These are phyloP conservation scores for Zaprionus kolodkinae DNA, from an alignment of 1,140 invertebrate genomes.

Conservation along the genomic window DNA sequence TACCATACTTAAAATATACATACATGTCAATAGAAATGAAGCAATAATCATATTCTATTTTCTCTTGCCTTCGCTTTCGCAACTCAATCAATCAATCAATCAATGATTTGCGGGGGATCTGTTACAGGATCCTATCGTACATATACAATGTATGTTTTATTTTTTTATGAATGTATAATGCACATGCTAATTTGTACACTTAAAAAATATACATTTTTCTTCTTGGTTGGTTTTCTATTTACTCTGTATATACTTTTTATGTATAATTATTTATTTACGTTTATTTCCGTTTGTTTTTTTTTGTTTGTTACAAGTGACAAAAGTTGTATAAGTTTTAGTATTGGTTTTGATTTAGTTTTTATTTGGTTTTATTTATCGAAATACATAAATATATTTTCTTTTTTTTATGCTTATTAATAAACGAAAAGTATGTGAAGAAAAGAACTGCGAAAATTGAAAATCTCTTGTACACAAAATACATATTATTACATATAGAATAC, in stretches of 20 bases:
- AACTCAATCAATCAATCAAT: slow-evolving; percentile 1
- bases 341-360: slow-evolving; percentile 11
- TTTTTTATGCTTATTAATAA: slow-evolving; percentile 35
- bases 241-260: slow-evolving; percentile 23
- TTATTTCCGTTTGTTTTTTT: background rate
- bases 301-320: slow-evolving; percentile 17
- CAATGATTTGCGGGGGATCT: background rate
- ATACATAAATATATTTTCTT: slow-evolving; percentile 19
- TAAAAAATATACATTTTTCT: slow-evolving; percentile 46
- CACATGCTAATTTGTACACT: slow-evolving; percentile 35
- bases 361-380: slow-evolving; percentile 42
- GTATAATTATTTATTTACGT: slow-evolving; percentile 18
- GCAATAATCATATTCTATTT: slow-evolving; percentile 14
- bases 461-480: background rate
- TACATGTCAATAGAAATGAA: slow-evolving; percentile 26
- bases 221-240: slow-evolving; percentile 1
- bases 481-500: slow-evolving; percentile 9
- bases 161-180: slow-evolving; percentile 39
- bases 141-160: slow-evolving; percentile 5
- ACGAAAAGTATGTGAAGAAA: slow-evolving; percentile 13
- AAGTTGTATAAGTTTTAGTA: slow-evolving; percentile 26
- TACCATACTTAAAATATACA: slow-evolving; percentile 20
- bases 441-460: background rate
- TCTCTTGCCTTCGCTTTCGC: background rate
- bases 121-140: background rate